Evolutionary conservation across 2,888 invertebrate species (phyloP).

Genomic region (Lamellibrachia satsuma): DNA sequence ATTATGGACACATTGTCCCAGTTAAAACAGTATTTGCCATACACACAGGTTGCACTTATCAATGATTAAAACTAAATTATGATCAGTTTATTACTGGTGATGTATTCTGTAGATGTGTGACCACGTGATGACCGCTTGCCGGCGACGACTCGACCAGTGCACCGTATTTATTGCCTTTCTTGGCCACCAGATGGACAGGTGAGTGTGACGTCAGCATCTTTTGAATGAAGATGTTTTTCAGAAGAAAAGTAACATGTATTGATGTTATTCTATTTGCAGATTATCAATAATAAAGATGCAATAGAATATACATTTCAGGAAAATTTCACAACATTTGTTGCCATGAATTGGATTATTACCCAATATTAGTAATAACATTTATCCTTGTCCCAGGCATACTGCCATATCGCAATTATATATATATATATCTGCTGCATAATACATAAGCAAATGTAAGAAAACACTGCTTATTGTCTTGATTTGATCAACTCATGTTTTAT

Average conservation of each 20-base stretch:
- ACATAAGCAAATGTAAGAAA: not conserved
- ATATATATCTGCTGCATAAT: too few species aligned
- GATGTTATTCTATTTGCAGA: not conserved
- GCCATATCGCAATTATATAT: too few species aligned
- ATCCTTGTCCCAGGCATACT: too few species aligned
- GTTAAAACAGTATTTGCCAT: too few species aligned
- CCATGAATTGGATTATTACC: too few species aligned
- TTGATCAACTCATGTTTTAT: not conserved
- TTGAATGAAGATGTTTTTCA: not conserved
- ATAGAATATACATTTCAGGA: too few species aligned
- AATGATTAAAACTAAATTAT: not conserved
- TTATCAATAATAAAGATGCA: not conserved
- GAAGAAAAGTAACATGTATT: not conserved
- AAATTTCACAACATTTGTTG: too few species aligned
- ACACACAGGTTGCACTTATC: too few species aligned
- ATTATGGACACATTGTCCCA: too few species aligned
- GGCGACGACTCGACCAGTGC: constrained; percentile 52
- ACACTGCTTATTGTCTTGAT: not conserved
- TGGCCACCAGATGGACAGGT: constrained; percentile 54
- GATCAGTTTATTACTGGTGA: not conserved
- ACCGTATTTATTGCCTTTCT: constrained; percentile 57
- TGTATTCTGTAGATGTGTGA: not conserved
- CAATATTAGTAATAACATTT: too few species aligned
- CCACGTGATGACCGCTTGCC: constrained; percentile 37
- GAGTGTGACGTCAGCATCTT: not conserved